phyloP scores from a whole-genome alignment of 1,140 invertebrate genomes.

The Drosophila pruinosa region DNA sequence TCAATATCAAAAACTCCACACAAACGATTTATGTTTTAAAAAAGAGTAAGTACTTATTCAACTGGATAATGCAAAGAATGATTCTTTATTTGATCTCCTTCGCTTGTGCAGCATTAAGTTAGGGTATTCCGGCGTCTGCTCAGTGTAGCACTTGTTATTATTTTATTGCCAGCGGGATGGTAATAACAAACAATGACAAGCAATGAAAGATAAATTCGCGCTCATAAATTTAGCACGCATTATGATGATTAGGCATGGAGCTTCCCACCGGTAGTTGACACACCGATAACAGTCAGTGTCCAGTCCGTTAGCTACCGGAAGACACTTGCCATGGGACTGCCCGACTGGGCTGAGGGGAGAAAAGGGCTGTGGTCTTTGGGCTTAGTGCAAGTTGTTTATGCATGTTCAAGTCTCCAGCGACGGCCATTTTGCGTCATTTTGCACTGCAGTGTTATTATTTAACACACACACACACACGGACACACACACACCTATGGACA shows the following conservation, averaged over 20 bases:
- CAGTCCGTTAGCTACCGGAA: conserved; percentile 20
- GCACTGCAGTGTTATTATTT: conserved; percentile 48
- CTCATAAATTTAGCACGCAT: conserved; percentile 29
- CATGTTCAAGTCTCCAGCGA: conserved; percentile 14
- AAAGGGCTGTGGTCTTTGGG: neutral
- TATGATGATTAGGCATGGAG: conserved; percentile 16
- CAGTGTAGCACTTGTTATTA: neutral
- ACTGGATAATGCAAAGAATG: no score
- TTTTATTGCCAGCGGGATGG: conserved; percentile 3
- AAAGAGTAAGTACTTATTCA: no score
- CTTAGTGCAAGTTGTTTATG: conserved; percentile 11
- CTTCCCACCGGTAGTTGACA: conserved; percentile 4
- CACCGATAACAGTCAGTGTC: conserved; percentile 1
- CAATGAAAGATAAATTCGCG: conserved; percentile 20
- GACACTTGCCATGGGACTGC: neutral
- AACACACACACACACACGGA: conserved; percentile 12
- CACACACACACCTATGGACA: neutral
- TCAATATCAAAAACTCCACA: no score
- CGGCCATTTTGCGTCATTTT: conserved; percentile 35
- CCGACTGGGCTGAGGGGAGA: neutral
- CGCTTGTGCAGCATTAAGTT: no score
- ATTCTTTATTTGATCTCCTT: no score
- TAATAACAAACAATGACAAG: conserved; percentile 7
- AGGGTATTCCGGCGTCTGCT: neutral
- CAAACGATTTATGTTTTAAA: no score